Evolutionary conservation across 2,888 invertebrate species (phyloP).

Genomic region (Ligdia adustata): DNA sequence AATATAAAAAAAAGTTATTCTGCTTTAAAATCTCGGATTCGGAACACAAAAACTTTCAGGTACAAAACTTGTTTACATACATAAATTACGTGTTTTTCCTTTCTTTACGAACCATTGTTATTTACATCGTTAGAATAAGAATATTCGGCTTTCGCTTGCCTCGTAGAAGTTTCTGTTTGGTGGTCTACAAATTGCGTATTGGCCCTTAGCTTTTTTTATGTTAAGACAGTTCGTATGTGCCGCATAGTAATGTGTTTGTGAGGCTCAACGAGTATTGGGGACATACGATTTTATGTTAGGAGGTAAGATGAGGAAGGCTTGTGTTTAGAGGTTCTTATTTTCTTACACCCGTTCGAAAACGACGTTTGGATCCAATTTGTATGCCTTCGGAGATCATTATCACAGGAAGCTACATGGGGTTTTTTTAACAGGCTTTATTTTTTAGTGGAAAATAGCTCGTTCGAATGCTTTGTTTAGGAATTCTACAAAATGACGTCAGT

Average conservation of each 20-base stretch:
- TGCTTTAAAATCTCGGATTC: background rate
- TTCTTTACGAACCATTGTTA: too few species aligned
- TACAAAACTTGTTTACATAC: too few species aligned
- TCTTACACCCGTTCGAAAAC: background rate
- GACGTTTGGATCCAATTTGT: too few species aligned
- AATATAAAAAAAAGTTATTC: too few species aligned
- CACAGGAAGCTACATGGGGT: background rate
- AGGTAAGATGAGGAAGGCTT: background rate
- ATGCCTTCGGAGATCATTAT: too few species aligned
- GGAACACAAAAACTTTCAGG: background rate
- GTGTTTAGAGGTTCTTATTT: background rate
- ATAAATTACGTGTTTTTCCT: too few species aligned
- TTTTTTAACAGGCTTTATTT: too few species aligned
- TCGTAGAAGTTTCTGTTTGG: constrained; percentile 32
- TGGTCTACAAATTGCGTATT: constrained; percentile 48
- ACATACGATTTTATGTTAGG: constrained; percentile 3
- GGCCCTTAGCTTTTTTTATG: constrained; percentile 50
- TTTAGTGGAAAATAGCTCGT: too few species aligned
- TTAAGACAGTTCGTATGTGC: constrained; percentile 34
- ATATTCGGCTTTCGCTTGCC: constrained; percentile 3
- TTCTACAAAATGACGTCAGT: too few species aligned
- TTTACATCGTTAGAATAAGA: constrained; percentile 11
- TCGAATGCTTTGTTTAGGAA: too few species aligned
- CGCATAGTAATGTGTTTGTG: constrained; percentile 41
- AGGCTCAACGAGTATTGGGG: constrained; percentile 1